A percentile compares a stretch with the other conserved stretches of the same genome.
phyloP scores from a whole-genome alignment of 2,888 invertebrate genomes.

The Macaria liturata region DNA sequence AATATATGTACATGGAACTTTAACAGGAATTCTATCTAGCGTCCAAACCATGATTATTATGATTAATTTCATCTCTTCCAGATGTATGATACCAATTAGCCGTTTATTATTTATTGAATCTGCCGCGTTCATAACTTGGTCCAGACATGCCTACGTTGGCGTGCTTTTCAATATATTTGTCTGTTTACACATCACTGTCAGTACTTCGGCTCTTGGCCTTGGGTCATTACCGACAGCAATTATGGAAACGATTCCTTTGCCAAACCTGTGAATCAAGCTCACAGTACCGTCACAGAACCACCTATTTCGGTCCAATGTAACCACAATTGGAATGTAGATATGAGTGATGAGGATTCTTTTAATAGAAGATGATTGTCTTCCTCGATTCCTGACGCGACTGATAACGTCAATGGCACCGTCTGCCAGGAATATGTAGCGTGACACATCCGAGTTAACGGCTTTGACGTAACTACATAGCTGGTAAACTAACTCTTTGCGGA shows the following conservation, averaged over 20 bases:
- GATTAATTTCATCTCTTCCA: too few species aligned
- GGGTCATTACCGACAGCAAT: slow-evolving; percentile 55
- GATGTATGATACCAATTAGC: too few species aligned
- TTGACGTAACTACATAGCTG: background rate
- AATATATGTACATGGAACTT: too few species aligned
- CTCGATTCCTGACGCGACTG: slow-evolving; percentile 25
- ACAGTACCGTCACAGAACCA: slow-evolving; percentile 53
- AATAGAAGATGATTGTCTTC: slow-evolving; percentile 22
- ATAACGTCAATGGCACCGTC: slow-evolving; percentile 24
- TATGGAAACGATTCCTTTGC: slow-evolving; percentile 60
- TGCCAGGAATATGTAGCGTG: slow-evolving; percentile 10
- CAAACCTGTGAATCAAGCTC: slow-evolving; percentile 71
- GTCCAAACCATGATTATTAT: too few species aligned
- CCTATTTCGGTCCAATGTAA: slow-evolving; percentile 53
- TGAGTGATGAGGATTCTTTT: slow-evolving; percentile 33
- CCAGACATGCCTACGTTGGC: background rate
- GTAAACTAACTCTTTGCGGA: background rate
- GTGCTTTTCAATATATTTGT: slow-evolving; percentile 25
- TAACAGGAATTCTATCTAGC: too few species aligned
- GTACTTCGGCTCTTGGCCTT: slow-evolving; percentile 35
- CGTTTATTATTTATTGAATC: too few species aligned
- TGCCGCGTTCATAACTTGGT: too few species aligned
- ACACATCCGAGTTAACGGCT: slow-evolving; percentile 5
- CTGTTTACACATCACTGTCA: slow-evolving; percentile 44
- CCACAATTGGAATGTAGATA: slow-evolving; percentile 54